phyloP scores from a whole-genome alignment of 2,113 vertebrate genomes.

The Bothrops jararaca region DNA sequence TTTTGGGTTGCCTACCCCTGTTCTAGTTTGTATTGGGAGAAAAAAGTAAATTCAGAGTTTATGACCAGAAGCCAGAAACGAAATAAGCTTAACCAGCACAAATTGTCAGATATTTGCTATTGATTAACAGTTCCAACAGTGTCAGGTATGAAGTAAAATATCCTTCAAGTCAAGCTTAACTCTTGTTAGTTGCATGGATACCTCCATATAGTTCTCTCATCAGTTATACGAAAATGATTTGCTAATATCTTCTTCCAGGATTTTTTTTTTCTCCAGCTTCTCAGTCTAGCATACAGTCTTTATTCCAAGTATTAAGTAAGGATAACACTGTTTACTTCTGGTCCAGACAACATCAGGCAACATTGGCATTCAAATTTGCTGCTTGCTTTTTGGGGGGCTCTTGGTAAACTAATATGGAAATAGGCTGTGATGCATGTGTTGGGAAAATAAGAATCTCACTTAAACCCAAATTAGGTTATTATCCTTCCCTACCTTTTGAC shows the following conservation, averaged over 20 bases:
- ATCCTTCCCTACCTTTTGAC: not conserved
- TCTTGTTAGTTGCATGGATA: not conserved
- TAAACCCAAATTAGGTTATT: not conserved
- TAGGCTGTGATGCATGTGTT: not conserved
- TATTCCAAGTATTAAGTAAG: not conserved
- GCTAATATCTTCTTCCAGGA: not conserved
- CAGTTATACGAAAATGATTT: not conserved
- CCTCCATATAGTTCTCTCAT: not conserved
- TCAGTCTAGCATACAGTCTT: not conserved
- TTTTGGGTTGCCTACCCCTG: too few relatives aligned
- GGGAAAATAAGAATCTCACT: not conserved
- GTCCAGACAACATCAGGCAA: not conserved
- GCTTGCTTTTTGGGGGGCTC: slow-evolving; percentile 23
- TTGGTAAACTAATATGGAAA: not conserved
- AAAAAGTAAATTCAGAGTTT: slow-evolving; percentile 5
- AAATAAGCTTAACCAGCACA: slow-evolving; percentile 20
- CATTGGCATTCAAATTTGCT: slow-evolving; percentile 23
- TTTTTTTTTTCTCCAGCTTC: not conserved
- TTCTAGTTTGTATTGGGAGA: not conserved
- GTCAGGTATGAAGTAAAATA: not conserved
- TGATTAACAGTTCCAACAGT: slow-evolving; percentile 4
- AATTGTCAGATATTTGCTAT: slow-evolving; percentile 36
- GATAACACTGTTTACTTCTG: not conserved
- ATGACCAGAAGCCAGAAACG: not conserved
- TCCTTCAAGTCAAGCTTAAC: not conserved